Evolutionary conservation across 2,797 vertebrate species (phyloP), one percentile per base, ranked within the genome.

Genomic region (Agapornis canus): DNA sequence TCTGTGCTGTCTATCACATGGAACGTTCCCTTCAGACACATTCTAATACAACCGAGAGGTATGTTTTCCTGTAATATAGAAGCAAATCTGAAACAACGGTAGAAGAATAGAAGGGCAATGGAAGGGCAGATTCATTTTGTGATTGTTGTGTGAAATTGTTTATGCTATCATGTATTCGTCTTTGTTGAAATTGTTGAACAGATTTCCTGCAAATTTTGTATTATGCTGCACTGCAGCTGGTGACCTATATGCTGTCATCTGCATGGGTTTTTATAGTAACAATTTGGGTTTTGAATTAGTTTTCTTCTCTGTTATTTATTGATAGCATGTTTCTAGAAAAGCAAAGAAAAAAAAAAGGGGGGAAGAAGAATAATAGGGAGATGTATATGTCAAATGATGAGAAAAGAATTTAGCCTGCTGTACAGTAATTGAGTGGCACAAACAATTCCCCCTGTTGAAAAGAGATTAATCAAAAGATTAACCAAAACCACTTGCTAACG

Each of bases 381-480:
- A 89, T 96, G 94, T 95, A 56, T 77, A 85, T 76, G 59, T 92
- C 39, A 16, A 91, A 88, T 78, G 76, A 95, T 93, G 82, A 92
- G 92, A 95, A 86, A 3, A 35, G 81, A 96, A 92, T 95, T 92
- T 92, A 96, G 79, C 48, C 72, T 87, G 65, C 89, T 85, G 52
- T 81, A 75, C 71, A 78, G 71, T 94, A 94, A 95, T 83, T 89
- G 89, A 95, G 76, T 92, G 86, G 89, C 86, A 93, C 87, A 95
- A 95, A 64, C 92, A 92, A 96, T 95, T 95, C 83, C 56, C 70
- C 40, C 12, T 27, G 66, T 89, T 94, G 93, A 95, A 95, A 81
- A 94, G 86, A 95, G 95, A 92, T 97, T 96, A 95, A 94, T 94
- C 91, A 93, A 92, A 95, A 95, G 95, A 96, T 94, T 96, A 96